phyloP scores from a whole-genome alignment of 2,888 invertebrate genomes.

The Caenorhabditis parvicauda region DNA sequence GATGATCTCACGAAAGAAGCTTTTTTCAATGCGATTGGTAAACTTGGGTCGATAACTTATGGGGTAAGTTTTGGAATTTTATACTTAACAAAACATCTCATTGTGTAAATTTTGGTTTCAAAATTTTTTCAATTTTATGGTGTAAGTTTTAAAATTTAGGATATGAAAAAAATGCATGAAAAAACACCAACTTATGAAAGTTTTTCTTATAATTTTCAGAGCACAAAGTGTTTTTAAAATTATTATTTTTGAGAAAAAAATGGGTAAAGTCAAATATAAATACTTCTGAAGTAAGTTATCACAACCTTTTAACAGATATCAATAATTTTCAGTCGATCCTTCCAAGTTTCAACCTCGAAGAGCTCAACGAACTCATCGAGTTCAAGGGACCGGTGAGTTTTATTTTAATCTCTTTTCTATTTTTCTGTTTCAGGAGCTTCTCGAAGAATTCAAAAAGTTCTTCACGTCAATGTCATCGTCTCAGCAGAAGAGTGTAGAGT shows the following conservation, averaged over 20 bases:
- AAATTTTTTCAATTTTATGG: conserved; percentile 1
- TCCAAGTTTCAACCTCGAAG: conserved; percentile 26
- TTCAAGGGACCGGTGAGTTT: neutral
- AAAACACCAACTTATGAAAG: too few relatives aligned
- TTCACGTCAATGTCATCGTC: conserved; percentile 13
- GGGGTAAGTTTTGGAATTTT: conserved; percentile 32
- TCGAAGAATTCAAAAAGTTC: conserved; percentile 20
- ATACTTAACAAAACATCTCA: too few relatives aligned
- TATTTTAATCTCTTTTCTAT: neutral
- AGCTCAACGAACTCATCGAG: conserved; percentile 38
- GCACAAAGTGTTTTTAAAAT: too few relatives aligned
- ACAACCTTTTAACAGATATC: conserved; percentile 2
- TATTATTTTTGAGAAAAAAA: too few relatives aligned
- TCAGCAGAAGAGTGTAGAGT: conserved; percentile 27
- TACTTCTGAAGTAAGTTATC: too few relatives aligned
- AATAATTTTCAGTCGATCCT: conserved; percentile 31
- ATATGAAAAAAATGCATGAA: too few relatives aligned
- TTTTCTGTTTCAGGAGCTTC: neutral
- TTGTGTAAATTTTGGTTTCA: too few relatives aligned
- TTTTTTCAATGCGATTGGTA: conserved; percentile 38
- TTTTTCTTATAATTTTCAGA: too few relatives aligned
- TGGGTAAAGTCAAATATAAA: too few relatives aligned
- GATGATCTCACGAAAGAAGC: conserved; percentile 23
- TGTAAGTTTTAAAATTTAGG: too few relatives aligned
- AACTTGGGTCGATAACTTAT: conserved; percentile 37